Base-by-base conservation (phyloP, 1,140 invertebrate species). In the Drosophila sucinea region DNA sequence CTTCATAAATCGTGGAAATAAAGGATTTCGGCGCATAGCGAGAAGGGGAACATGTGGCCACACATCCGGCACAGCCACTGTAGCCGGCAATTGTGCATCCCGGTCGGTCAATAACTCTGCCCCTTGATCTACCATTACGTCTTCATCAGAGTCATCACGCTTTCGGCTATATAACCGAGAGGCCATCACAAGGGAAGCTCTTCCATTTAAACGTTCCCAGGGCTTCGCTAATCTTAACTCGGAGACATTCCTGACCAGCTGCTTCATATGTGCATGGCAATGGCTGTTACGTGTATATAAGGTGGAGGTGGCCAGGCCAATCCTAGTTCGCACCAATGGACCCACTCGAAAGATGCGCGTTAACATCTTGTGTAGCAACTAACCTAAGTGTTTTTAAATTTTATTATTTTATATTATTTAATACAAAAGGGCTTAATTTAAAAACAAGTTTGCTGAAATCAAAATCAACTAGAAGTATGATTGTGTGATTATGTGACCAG, bases 1-100 rank as follows among this genome's bases (percentile, higher is more conserved):
- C 93, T 99, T 99, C 70, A 99, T 98, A 93, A 99, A 99, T 83
- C 97, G 95, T 44, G 99, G 99, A 94, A 99, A 99, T 1, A 99
- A 96, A 38, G 98, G 98, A 94, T 98, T 98, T 80, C 98, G 94
- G 83, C 94, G 96, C 65, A 99, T 96, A 2, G 98, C 97, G 83
- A 99, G 97, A 10, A 99, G 95, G 47, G 99, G 99, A 6, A 99
- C 95, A 92, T 97, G 95, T 5, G 99, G 98, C 96, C 98, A 99
- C 30, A 97, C 95, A 93, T 99, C 98, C 6, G 99, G 99, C n/a
- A 99, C 97, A 11, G 96, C 96, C 60, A 98, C 96, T 3, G 98
- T 96, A 1, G 97, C 96, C 60, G 97, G 97, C 69, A 98, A 90
- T 57, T 95, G 94, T 1, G 75, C n/a, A 30, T 90, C 81, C 7